These are phyloP conservation scores for Silurus asotus DNA, from an alignment of 2,113 vertebrate species.

Conservation along the genomic window DNA sequence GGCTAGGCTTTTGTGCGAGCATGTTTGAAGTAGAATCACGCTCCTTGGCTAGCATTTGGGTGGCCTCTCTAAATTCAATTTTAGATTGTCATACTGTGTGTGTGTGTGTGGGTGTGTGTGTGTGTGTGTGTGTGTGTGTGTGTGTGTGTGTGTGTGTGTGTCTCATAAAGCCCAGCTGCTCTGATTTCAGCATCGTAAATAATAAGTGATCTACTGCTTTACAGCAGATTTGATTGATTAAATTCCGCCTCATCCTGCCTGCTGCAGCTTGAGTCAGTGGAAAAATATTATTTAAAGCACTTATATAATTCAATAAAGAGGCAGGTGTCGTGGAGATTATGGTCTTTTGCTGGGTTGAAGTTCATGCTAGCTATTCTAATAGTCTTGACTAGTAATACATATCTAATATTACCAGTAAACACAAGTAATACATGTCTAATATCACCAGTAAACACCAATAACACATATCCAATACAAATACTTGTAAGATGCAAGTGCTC, in stretches of 20 bases:
- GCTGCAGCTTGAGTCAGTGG: background rate
- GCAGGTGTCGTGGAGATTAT: background rate
- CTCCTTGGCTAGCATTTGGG: background rate
- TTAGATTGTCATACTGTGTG: slow-evolving; percentile 21
- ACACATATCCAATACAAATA: background rate
- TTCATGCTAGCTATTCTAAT: background rate
- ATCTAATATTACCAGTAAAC: background rate
- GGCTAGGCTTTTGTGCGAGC: slow-evolving; percentile 20
- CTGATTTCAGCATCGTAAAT: background rate
- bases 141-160: too few relatives aligned
- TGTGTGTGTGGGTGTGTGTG: background rate
- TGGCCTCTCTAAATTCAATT: background rate
- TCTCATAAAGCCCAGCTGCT: background rate
- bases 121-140: too few relatives aligned
- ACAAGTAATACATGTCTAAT: too few relatives aligned
- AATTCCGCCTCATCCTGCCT: background rate
- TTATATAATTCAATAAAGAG: background rate
- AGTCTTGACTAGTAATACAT: background rate
- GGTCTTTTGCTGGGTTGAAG: background rate
- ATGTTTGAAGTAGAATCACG: background rate
- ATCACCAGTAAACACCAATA: too few relatives aligned
- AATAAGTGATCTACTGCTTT: background rate
- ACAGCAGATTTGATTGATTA: background rate
- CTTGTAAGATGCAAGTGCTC: background rate
- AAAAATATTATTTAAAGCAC: background rate